Percentiles rank a stretch among this genome's conserved stretches.
Evolutionary conservation across 2,797 vertebrate species (phyloP).

Genomic region (Anisognathus igniventris): DNA sequence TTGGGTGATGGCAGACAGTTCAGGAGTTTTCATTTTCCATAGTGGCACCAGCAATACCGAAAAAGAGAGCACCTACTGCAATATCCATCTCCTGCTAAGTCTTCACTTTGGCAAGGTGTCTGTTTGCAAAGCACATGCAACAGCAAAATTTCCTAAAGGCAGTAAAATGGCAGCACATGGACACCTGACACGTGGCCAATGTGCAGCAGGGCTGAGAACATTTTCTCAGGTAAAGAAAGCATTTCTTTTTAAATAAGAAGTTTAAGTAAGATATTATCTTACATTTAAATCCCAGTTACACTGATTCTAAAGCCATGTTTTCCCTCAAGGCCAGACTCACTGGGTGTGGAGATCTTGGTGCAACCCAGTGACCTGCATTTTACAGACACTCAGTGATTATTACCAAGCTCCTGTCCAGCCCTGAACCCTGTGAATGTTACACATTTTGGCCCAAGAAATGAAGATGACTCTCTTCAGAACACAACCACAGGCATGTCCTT

Average conservation of each 20-base stretch:
- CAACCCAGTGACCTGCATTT: neutral
- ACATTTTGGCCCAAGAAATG: neutral
- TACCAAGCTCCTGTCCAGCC: neutral
- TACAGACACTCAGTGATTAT: neutral
- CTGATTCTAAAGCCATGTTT: neutral
- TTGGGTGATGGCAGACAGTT: neutral
- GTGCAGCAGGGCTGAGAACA: neutral
- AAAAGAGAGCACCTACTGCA: neutral
- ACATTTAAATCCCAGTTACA: neutral
- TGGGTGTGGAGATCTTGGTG: neutral
- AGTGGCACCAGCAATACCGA: neutral
- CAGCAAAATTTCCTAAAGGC: neutral
- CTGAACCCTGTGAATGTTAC: neutral
- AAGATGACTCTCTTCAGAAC: neutral
- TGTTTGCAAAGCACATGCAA: neutral
- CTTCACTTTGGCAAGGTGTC: neutral
- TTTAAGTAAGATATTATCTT: neutral
- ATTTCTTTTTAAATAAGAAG: neutral
- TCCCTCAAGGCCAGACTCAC: neutral
- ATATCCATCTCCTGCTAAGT: rapidly evolving
- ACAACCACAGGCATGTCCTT: slow-evolving; percentile 22
- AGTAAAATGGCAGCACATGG: neutral
- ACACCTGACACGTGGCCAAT: no score
- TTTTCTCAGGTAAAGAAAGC: neutral
- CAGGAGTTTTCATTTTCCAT: neutral